A percentile compares a stretch with the other conserved stretches of the same genome.
Conservation (phyloP, 1,140 invertebrate species). For the Tetramorium simillimum region DNA sequence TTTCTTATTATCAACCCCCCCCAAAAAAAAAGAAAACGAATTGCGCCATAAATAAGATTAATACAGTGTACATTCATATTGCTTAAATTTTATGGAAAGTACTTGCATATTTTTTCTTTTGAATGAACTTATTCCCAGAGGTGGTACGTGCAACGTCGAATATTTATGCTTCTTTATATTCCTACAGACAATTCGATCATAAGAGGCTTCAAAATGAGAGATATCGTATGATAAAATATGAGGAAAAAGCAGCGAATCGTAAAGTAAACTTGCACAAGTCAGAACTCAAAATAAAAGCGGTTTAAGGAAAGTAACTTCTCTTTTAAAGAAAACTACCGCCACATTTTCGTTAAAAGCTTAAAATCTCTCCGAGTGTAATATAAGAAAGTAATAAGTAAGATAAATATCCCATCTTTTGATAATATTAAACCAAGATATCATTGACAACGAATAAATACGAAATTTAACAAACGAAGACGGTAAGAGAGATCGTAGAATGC, state of each 20-base stretch:
- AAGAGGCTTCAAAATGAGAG: not conserved
- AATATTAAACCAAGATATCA: not conserved
- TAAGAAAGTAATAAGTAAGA: not conserved
- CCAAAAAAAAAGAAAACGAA: not conserved
- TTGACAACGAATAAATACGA: not conserved
- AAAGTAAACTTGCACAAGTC: conserved; percentile 3
- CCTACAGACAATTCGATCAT: not conserved
- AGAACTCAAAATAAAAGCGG: conserved; percentile 24
- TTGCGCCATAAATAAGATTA: conserved; percentile 7
- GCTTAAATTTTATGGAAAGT: conserved; percentile 6
- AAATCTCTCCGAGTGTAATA: no score
- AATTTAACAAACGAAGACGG: conserved; percentile 3
- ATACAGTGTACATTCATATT: not conserved
- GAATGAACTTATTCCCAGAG: not conserved
- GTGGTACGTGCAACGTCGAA: not conserved
- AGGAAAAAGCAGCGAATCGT: not conserved
- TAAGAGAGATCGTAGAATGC: conserved; percentile 54
- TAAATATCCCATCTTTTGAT: not conserved
- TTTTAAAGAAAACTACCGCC: not conserved
- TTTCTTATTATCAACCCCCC: not conserved
- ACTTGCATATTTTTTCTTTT: not conserved
- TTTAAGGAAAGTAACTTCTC: not conserved
- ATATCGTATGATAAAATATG: not conserved
- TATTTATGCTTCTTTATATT: conserved; percentile 1
- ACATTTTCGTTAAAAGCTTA: not conserved